Percentiles rank a stretch among this genome's conserved stretches.
Evolutionary conservation across 2,888 invertebrate species (phyloP).

Genomic region (Listrodromus nycthemerus): DNA sequence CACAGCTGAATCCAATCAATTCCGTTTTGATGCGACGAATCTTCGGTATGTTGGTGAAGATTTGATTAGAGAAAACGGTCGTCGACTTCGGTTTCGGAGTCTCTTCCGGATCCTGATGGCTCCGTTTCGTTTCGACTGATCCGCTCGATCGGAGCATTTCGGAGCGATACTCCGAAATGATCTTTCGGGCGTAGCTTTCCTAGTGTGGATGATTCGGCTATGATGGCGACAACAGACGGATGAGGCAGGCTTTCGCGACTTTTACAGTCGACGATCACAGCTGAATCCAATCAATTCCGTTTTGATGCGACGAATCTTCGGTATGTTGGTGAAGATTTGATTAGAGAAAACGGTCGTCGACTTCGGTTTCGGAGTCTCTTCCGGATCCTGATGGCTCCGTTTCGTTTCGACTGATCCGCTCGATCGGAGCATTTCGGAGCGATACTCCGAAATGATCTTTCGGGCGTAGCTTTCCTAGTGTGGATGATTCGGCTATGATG

Average conservation of each 20-base stretch:
- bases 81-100: not conserved
- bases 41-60: slow-evolving; percentile 1
- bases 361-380: not conserved
- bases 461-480: too few relatives aligned
- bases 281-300: slow-evolving; percentile 67
- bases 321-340: not conserved
- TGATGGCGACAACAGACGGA: slow-evolving; percentile 15
- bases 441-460: not conserved
- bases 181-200: too few relatives aligned
- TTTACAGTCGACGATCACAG: slow-evolving; percentile 42
- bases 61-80: not conserved
- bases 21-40: too few relatives aligned
- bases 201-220: slow-evolving; percentile 1
- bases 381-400: not conserved
- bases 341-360: not conserved
- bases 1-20: slow-evolving; percentile 66
- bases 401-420: not conserved
- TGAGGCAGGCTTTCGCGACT: not conserved
- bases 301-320: too few relatives aligned
- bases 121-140: not conserved
- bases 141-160: not conserved
- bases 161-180: not conserved
- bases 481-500: slow-evolving; percentile 2
- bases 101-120: too few relatives aligned
- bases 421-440: too few relatives aligned